Evolutionary conservation across 2,888 invertebrate species (phyloP).

Genomic region (Matsumyia berberina): DNA sequence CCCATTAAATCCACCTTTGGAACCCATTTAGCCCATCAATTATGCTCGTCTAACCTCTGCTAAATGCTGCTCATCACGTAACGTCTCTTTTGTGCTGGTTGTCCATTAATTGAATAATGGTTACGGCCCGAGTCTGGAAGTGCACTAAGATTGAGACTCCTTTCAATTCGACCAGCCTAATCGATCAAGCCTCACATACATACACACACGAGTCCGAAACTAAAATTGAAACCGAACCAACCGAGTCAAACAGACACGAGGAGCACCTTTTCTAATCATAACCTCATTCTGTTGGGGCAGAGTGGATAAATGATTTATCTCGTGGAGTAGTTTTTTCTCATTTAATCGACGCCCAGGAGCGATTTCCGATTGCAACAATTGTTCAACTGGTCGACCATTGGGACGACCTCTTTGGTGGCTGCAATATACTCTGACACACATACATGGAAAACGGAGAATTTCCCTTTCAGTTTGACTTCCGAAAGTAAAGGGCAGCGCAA

Average conservation of each 20-base stretch:
- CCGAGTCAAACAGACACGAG: background rate
- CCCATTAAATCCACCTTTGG: conserved; percentile 61
- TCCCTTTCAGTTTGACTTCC: conserved; percentile 42
- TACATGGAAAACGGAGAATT: background rate
- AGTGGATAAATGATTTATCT: conserved; percentile 31
- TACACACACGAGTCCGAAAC: conserved; percentile 19
- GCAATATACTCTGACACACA: conserved; percentile 2
- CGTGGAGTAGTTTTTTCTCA: background rate
- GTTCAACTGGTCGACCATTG: conserved; percentile 37
- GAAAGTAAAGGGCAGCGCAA: conserved; percentile 25
- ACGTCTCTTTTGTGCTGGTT: conserved; percentile 45
- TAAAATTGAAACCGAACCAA: conserved; percentile 19
- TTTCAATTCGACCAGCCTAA: conserved; percentile 41
- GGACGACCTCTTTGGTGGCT: conserved; percentile 20
- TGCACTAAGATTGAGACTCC: conserved; percentile 2
- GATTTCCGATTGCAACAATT: conserved; percentile 58
- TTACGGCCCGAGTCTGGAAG: conserved; percentile 4
- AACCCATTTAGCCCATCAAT: conserved; percentile 61
- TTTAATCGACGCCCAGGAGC: conserved; percentile 48
- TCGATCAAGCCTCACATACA: conserved; percentile 40
- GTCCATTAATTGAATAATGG: conserved; percentile 55
- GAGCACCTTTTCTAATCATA: conserved; percentile 24
- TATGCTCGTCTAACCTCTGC: conserved; percentile 49
- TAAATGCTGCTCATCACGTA: conserved; percentile 60
- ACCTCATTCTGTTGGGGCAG: conserved; percentile 32